Percentiles rank a stretch among this genome's conserved stretches.
Conservation (phyloP, 2,113 vertebrate genomes). For the Cathartes aura region DNA sequence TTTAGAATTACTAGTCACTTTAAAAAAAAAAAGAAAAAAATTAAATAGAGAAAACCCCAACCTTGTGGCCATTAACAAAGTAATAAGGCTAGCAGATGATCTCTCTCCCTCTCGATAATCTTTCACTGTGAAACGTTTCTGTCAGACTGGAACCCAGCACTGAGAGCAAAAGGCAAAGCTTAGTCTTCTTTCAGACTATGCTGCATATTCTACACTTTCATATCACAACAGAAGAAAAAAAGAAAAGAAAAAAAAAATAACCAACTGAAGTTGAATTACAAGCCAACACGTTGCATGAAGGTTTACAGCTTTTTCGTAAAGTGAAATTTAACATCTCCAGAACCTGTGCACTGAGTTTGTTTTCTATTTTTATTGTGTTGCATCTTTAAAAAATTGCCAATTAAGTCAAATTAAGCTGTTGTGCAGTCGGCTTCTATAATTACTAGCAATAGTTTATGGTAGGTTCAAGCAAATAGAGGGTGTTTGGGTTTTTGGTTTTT, state of each 20-base stretch:
- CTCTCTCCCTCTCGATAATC: background rate
- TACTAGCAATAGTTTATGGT: slow-evolving; percentile 77
- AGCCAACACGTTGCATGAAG: background rate
- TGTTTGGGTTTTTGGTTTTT: background rate
- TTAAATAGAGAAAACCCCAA: background rate
- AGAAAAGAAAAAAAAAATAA: background rate
- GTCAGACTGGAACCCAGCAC: background rate
- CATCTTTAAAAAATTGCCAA: slow-evolving; percentile 71
- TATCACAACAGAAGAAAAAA: background rate
- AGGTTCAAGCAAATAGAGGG: slow-evolving; percentile 72
- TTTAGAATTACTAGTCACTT: background rate
- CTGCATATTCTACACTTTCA: background rate
- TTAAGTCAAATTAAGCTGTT: slow-evolving; percentile 77
- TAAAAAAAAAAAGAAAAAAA: background rate
- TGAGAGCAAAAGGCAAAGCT: background rate
- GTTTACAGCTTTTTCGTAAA: slow-evolving; percentile 63
- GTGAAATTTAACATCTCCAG: slow-evolving; percentile 60
- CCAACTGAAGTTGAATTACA: background rate
- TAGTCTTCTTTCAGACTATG: background rate
- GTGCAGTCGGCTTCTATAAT: slow-evolving; percentile 77
- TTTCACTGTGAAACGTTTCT: background rate
- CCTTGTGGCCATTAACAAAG: background rate
- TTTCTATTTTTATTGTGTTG: slow-evolving; percentile 70
- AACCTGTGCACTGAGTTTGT: slow-evolving; percentile 23
- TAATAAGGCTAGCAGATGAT: background rate